These are phyloP conservation scores for Drosophila sturtevanti DNA, from an alignment of 1,140 invertebrate species.

Conservation along the genomic window DNA sequence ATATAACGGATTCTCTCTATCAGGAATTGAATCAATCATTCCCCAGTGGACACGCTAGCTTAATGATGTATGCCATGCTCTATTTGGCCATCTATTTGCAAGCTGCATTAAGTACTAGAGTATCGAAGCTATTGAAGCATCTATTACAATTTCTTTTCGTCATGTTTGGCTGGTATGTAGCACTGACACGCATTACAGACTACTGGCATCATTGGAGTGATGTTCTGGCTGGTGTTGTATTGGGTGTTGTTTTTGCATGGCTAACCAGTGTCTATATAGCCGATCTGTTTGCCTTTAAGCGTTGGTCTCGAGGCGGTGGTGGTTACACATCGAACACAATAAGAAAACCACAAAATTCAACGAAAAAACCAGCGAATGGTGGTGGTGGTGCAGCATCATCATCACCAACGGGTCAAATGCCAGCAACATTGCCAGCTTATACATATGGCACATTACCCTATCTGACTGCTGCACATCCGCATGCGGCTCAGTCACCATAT, in stretches of 20 bases:
- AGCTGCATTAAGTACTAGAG: conserved; percentile 87
- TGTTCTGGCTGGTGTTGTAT: conserved; percentile 84
- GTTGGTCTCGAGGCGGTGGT: conserved; percentile 49
- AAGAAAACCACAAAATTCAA: conserved; percentile 58
- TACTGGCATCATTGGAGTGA: conserved; percentile 97
- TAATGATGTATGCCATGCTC: conserved; percentile 90
- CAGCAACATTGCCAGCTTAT: conserved; percentile 68
- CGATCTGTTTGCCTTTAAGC: conserved; percentile 63
- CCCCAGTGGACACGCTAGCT: conserved; percentile 91
- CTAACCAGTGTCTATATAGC: conserved; percentile 83
- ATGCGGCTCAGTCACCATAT: conserved; percentile 67
- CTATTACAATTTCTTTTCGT: conserved; percentile 89
- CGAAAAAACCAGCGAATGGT: conserved; percentile 48
- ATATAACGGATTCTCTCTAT: conserved; percentile 84
- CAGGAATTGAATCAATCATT: conserved; percentile 91
- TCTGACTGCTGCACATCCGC: conserved; percentile 68
- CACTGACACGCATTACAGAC: conserved; percentile 93
- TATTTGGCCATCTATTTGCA: conserved; percentile 93
- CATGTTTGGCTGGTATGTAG: conserved; percentile 90
- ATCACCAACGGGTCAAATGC: not conserved
- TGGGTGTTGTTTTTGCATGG: conserved; percentile 84
- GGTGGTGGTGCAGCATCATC: conserved; percentile 14
- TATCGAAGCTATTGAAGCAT: conserved; percentile 90
- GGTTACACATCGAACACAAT: conserved; percentile 58
- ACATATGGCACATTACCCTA: conserved; percentile 76